These are phyloP conservation scores for Rotaria macrura DNA, from an alignment of 2,888 invertebrate genomes.

Conservation along the genomic window DNA sequence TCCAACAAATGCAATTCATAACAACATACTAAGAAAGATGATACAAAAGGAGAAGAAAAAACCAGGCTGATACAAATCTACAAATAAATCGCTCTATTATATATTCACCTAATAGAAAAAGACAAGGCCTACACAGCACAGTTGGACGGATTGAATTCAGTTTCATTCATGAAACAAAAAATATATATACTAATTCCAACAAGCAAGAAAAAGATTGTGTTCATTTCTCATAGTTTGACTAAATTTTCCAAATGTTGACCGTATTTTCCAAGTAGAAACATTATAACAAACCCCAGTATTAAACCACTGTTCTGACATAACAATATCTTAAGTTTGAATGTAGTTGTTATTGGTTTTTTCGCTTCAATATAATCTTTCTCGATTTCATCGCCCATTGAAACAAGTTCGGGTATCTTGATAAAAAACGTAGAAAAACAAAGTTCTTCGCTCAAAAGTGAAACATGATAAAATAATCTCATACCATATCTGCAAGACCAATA, in stretches of 20 bases:
- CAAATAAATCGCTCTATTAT: background rate
- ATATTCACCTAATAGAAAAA: background rate
- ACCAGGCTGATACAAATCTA: background rate
- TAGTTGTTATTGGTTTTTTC: background rate
- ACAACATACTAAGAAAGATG: no score
- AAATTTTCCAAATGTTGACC: background rate
- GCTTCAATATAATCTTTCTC: conserved; percentile 36
- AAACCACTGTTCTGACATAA: background rate
- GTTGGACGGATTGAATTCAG: background rate
- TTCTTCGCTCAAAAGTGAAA: background rate
- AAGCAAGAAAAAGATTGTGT: no score
- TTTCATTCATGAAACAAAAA: background rate
- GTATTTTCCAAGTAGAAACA: background rate
- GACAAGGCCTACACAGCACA: no score
- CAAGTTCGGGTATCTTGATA: conserved; percentile 55
- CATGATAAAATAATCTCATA: conserved; percentile 38
- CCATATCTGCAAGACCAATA: conserved; percentile 58
- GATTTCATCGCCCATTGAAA: conserved; percentile 48
- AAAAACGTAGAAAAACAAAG: conserved; percentile 34
- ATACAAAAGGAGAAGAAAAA: background rate
- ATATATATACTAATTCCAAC: background rate
- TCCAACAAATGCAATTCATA: no score
- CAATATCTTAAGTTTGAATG: background rate
- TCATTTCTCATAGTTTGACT: background rate
- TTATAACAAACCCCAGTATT: background rate